Percentiles rank a stretch among this genome's conserved stretches.
These are phyloP conservation scores for Stenopsyche tienmushanensis DNA, from an alignment of 1,140 invertebrate genomes.

Conservation along the genomic window DNA sequence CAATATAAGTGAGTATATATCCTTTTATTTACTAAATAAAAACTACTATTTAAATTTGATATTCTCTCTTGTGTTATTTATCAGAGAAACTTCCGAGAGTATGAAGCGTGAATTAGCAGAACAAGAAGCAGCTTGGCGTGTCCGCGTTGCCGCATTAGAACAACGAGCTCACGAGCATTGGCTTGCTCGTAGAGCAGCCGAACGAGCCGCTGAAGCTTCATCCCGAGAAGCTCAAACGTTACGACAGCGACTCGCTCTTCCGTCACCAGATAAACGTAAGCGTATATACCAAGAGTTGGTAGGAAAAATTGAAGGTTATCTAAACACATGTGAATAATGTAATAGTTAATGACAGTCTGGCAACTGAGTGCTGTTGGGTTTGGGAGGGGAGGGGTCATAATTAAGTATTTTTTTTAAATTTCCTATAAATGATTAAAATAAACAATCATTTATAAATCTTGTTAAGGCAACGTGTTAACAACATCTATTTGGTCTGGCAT, in stretches of 20 bases:
- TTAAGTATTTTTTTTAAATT: no score
- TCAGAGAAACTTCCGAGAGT: constrained; percentile 60
- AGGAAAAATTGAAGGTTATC: neutral
- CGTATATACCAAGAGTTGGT: no score
- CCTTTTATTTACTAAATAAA: constrained; percentile 13
- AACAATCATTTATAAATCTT: neutral
- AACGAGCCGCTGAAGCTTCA: constrained; percentile 74
- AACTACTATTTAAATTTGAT: constrained; percentile 7
- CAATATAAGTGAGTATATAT: constrained; percentile 67
- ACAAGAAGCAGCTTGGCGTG: constrained; percentile 75
- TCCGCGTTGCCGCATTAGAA: constrained; percentile 71
- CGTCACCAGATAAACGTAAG: constrained; percentile 48
- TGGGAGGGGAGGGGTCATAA: no score
- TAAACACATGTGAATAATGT: neutral
- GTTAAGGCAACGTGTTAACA: no score
- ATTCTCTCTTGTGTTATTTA: constrained; percentile 3
- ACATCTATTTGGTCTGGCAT: no score
- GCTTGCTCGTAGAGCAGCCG: constrained; percentile 71
- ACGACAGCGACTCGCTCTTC: constrained; percentile 66
- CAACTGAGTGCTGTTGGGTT: no score
- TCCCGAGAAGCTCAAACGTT: constrained; percentile 72
- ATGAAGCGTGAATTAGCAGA: constrained; percentile 77
- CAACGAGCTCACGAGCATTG: constrained; percentile 77
- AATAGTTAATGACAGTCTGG: no score
- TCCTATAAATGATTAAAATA: no score